Base-by-base conservation (phyloP, 2,113 vertebrate genomes). In the Nannospalax galili region DNA sequence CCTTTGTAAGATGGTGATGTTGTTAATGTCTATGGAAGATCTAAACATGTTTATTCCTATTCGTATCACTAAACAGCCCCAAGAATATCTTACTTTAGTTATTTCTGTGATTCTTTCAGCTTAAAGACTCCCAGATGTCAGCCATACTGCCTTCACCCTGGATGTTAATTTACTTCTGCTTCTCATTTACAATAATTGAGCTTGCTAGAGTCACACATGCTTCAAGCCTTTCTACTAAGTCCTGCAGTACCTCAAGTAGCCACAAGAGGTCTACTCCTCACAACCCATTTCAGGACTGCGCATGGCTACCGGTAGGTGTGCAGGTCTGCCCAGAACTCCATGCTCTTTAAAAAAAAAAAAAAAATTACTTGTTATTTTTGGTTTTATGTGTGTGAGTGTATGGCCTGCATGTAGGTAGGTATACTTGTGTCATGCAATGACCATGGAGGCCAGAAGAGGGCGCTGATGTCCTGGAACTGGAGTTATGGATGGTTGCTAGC, bases 261-360 rank as follows among this genome's bases (percentile, higher is more conserved):
- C 97, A 97, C 97, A 94, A 97, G 97, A 97, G 97, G 97, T 85
- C 96, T 65, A 42, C 42, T 64, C 45, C 52, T 65, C 15, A 81
- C 16, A 45, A 58, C 28, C 3, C 1, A 90, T 88, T 86, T 58
- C 52, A 26, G 69, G 22, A 72, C 64, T n/a, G 5, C 4, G 28
- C 24, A 15, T 52, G 42, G 37, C 24, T 84, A 70, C 35, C 81
- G 56, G 40, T 52, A 90, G n/a, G 79, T 37, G 69, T 67, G 26
- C 56, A 65, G 70, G 45, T 37, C 20, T 80, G 22, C 5, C 6
- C 48, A 52, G 48, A 52, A 52, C 11, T 7, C 48, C 48, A 52
- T 52, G n/a, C n/a, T n/a, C n/a, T n/a, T n/a, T n/a, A n/a, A n/a
- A n/a, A n/a, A n/a, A n/a, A n/a, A n/a, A n/a, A n/a, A n/a, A n/a